A percentile compares a stretch with the other conserved stretches of the same genome.
phyloP scores from a whole-genome alignment of 2,888 invertebrate genomes.

The Cactoblastis cactorum region DNA sequence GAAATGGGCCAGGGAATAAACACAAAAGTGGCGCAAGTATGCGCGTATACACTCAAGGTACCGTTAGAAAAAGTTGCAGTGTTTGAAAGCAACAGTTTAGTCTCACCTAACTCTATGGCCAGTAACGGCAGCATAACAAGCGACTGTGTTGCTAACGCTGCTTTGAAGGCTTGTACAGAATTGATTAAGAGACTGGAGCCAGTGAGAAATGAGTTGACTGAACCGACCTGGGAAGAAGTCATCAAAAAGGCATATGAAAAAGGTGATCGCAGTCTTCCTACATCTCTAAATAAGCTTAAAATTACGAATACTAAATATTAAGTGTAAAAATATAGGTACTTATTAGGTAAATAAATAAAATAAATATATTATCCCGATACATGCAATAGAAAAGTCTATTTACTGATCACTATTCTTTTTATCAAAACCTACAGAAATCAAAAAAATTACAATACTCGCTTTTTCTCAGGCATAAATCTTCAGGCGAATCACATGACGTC shows the following conservation, averaged over 20 bases:
- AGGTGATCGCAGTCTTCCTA: slow-evolving; percentile 37
- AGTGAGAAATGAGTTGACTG: slow-evolving; percentile 48
- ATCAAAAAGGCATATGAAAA: slow-evolving; percentile 67
- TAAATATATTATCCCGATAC: no score
- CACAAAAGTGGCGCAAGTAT: slow-evolving; percentile 83
- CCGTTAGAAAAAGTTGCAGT: slow-evolving; percentile 80
- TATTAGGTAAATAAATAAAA: no score
- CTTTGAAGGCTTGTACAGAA: slow-evolving; percentile 73
- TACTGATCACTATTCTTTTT: no score
- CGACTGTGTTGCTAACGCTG: slow-evolving; percentile 82
- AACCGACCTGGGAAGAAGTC: slow-evolving; percentile 74
- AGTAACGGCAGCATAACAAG: slow-evolving; percentile 87
- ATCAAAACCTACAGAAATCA: background rate
- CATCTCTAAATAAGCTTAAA: background rate
- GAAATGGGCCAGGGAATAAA: slow-evolving; percentile 89
- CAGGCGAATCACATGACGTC: slow-evolving; percentile 73
- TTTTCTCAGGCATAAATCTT: slow-evolving; percentile 66
- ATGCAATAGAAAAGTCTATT: no score
- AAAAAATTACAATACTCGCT: background rate
- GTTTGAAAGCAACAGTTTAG: slow-evolving; percentile 82
- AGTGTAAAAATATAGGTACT: no score
- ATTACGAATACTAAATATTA: no score
- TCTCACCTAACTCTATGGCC: slow-evolving; percentile 82
- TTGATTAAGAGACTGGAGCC: slow-evolving; percentile 66
- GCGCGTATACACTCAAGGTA: slow-evolving; percentile 83